phyloP scores from a whole-genome alignment of 2,797 vertebrate species.

The Gymnothorax reevesii region DNA sequence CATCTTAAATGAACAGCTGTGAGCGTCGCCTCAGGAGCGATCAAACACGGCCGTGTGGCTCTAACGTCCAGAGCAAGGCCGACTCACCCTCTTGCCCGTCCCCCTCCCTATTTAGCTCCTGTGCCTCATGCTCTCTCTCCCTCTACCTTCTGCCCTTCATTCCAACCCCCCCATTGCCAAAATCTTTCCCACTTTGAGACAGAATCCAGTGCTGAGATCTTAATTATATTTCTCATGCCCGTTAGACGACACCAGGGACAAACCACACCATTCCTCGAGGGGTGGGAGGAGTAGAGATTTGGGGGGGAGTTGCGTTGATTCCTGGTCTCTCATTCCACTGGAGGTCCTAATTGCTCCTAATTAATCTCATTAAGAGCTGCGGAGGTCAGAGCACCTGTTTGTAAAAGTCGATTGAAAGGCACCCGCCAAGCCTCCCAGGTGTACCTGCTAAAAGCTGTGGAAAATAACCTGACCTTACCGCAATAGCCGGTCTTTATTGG shows the following conservation, averaged over 20 bases:
- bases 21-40: constrained; percentile 66
- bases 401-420: constrained; percentile 42
- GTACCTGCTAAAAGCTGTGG: constrained; percentile 52
- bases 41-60: constrained; percentile 64
- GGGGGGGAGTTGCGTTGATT: constrained; percentile 50
- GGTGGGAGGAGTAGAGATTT: constrained; percentile 45
- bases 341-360: constrained; percentile 71
- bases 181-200: constrained; percentile 29
- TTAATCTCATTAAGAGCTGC: constrained; percentile 73
- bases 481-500: constrained; percentile 4
- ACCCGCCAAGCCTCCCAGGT: constrained; percentile 52
- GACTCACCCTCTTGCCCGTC: constrained; percentile 30
- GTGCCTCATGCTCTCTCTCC: constrained; percentile 39
- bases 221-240: constrained; percentile 67
- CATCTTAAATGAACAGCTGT: constrained; percentile 77
- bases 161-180: constrained; percentile 8
- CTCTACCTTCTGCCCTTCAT: constrained; percentile 34
- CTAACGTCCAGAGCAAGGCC: constrained; percentile 51
- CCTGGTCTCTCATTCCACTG: constrained; percentile 39
- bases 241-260: constrained; percentile 56
- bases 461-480: not conserved
- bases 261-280: constrained; percentile 45
- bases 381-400: constrained; percentile 66
- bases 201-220: constrained; percentile 50
- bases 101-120: constrained; percentile 39